Base-by-base conservation (phyloP, 2,888 invertebrate species). In the Crematogaster levior region DNA sequence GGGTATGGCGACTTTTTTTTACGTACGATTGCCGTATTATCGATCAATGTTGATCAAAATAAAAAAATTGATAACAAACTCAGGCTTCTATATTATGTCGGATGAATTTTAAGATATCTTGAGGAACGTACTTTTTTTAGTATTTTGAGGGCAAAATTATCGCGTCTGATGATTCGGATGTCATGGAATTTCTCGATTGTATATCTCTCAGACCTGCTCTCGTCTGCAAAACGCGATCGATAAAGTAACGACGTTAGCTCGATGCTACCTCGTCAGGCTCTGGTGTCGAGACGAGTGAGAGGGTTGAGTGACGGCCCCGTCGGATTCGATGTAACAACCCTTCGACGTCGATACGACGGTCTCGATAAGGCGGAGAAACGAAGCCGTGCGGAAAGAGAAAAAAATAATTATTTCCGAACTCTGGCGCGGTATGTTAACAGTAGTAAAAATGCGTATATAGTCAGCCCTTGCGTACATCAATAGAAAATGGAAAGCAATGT, bases 241-340 rank as follows among this genome's bases (percentile, higher is more conserved):
- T 84, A 66, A 65, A 70, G 66, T 83, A 83, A 84, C 84, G 82
- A 83, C 66, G 79, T 84, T 84, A 84, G 83, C 79, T 72, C 79
- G 79, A 83, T 83, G 79, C 81, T 77, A 75, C 72, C 82, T 84
- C 84, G 75, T 84, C 84, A 84, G 84, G 79, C 79, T 83, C 79
- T 65, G 66, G 73, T 72, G 84, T 84, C 84, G 83, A 51, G 72
- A 79, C 83, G 65, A 79, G 83, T 84, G 70, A 83, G 80, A 83
- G 75, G 74, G 70, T 66, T 73, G 85, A 85, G 74, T 75, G 85
- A 85, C 74, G 80, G 68, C 74, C 56, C 68, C 81, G 84, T 85
- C 83, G 85, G 65, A 85, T 85, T 85, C 83, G 83, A 85, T 85
- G 68, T 81, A 85, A 85, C 85, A 83, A 63, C 84, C 80, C 46